These are phyloP conservation scores for Amphiprion clarkii DNA, from an alignment of 2,797 vertebrate species.

Conservation along the genomic window DNA sequence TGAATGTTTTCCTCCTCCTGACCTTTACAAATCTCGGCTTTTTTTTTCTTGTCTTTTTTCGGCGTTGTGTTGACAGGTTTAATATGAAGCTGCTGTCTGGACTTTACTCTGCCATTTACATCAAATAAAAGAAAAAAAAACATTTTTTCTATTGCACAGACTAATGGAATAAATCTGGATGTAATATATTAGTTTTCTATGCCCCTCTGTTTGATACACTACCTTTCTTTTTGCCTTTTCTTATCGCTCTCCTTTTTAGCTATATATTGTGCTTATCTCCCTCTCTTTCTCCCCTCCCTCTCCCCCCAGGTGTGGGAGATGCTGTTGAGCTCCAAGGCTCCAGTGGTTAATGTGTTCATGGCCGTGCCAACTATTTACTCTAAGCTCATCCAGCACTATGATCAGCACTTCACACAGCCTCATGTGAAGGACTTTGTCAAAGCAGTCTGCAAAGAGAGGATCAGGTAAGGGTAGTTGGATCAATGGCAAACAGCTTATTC, in stretches of 20 bases:
- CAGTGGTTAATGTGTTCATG: conserved; percentile 92
- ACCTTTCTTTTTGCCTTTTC: conserved; percentile 37
- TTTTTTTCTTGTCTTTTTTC: conserved; percentile 39
- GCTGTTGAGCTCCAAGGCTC: conserved; percentile 77
- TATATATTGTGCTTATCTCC: conserved; percentile 33
- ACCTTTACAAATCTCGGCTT: conserved; percentile 77
- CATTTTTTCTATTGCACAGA: conserved; percentile 11
- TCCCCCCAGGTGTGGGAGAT: conserved; percentile 92
- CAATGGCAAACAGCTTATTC: conserved; percentile 4
- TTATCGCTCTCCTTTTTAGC: conserved; percentile 42
- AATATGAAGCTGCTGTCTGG: conserved; percentile 46
- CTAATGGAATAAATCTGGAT: conserved; percentile 46
- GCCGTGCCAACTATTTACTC: conserved; percentile 95
- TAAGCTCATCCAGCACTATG: conserved; percentile 91
- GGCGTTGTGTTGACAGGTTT: conserved; percentile 64
- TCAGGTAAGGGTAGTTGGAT: conserved; percentile 85
- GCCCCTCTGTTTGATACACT: conserved; percentile 30
- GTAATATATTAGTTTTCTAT: conserved; percentile 41
- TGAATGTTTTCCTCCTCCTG: conserved; percentile 68
- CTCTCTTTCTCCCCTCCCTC: background rate
- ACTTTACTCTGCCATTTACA: conserved; percentile 66
- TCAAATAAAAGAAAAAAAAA: conserved; percentile 61
- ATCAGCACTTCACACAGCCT: conserved; percentile 87
- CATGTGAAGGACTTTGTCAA: conserved; percentile 90
- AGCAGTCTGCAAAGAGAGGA: conserved; percentile 89